Conservation (phyloP, 2,888 invertebrate genomes). For the Polia nebulosa region DNA sequence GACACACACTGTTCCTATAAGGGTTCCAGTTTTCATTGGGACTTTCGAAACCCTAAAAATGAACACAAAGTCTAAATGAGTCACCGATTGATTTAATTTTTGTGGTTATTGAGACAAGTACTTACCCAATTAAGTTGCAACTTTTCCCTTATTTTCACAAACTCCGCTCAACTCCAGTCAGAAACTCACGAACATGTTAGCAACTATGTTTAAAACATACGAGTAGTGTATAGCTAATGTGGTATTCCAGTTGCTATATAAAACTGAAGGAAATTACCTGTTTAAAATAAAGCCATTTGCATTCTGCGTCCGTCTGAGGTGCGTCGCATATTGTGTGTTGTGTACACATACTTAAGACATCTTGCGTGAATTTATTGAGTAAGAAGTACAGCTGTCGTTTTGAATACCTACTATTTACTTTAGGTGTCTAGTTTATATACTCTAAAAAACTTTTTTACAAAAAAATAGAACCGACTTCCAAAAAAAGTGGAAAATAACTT, state of each 20-base stretch:
- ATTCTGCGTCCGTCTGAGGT: constrained; percentile 65
- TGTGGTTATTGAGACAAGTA: not conserved
- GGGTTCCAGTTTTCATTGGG: no score
- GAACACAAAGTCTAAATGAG: not conserved
- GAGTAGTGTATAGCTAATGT: constrained; percentile 30
- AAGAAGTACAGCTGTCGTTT: constrained; percentile 46
- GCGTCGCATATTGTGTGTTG: constrained; percentile 62
- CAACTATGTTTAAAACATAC: constrained; percentile 17
- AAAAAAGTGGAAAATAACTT: no score
- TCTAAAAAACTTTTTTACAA: no score
- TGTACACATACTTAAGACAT: constrained; percentile 71
- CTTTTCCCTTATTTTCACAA: not conserved
- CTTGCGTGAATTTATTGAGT: constrained; percentile 71
- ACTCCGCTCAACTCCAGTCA: not conserved
- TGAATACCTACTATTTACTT: constrained; percentile 29
- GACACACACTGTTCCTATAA: no score
- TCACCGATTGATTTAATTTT: not conserved
- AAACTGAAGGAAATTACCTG: constrained; percentile 70
- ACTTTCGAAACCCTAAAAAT: no score
- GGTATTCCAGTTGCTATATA: constrained; percentile 62
- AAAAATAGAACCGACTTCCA: no score
- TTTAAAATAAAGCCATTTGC: constrained; percentile 75
- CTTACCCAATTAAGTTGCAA: not conserved
- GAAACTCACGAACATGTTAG: no score
- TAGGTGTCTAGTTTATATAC: constrained; percentile 4